These are phyloP conservation scores for Argentina silus DNA, from an alignment of 2,797 vertebrate genomes.

Conservation along the genomic window DNA sequence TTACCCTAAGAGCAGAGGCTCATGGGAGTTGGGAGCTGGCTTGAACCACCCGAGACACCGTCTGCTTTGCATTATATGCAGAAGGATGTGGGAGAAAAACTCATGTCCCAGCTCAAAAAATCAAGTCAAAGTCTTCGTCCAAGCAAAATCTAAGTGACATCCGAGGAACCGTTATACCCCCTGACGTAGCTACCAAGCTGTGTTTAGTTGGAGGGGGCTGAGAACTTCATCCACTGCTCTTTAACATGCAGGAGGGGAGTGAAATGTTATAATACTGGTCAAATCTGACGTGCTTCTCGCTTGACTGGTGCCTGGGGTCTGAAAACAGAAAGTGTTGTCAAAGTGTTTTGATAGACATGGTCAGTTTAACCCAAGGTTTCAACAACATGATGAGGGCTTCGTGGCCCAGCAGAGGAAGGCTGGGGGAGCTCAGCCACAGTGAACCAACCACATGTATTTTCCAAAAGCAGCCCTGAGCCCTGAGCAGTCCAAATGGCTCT, in stretches of 20 bases:
- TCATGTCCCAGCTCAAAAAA: conserved; percentile 67
- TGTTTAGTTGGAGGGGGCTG: conserved; percentile 45
- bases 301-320: conserved; percentile 47
- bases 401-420: conserved; percentile 52
- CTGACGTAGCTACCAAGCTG: conserved; percentile 71
- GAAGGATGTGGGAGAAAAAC: conserved; percentile 62
- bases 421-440: conserved; percentile 55
- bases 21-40: conserved; percentile 75
- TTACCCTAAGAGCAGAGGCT: conserved; percentile 71
- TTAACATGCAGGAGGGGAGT: conserved; percentile 58
- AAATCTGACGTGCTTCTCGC: conserved; percentile 49
- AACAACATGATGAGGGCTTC: conserved; percentile 61
- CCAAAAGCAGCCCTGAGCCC: conserved; percentile 63
- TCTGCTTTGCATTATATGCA: conserved; percentile 79
- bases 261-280: conserved; percentile 66
- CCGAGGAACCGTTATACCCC: conserved; percentile 70
- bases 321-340: conserved; percentile 69
- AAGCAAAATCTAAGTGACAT: conserved; percentile 77
- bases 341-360: conserved; percentile 74
- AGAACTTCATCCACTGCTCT: conserved; percentile 65
- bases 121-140: conserved; percentile 72
- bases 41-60: conserved; percentile 63
- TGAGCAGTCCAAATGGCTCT: conserved; percentile 63
- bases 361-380: conserved; percentile 67
- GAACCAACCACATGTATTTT: conserved; percentile 71